phyloP scores from a whole-genome alignment of 1,140 invertebrate species.

The Stenopsyche tienmushanensis region DNA sequence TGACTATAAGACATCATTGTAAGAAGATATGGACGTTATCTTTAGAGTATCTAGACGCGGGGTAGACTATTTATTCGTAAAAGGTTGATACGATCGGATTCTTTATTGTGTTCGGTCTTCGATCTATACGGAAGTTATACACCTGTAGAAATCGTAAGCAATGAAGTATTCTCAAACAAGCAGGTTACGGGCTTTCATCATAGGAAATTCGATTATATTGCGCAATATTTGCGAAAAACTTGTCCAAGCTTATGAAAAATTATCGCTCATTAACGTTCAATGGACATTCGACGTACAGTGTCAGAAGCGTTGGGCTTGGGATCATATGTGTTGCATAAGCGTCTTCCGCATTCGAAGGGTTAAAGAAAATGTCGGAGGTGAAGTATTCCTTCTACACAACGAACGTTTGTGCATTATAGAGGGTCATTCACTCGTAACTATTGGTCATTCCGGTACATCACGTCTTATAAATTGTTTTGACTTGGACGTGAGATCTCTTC shows the following conservation, averaged over 20 bases:
- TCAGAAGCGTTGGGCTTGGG: not conserved
- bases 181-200: not conserved
- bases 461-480: conserved; percentile 14
- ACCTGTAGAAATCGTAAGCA: too few species aligned
- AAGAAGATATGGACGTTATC: not conserved
- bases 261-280: not conserved
- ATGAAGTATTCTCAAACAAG: not conserved
- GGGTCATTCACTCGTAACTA: not conserved
- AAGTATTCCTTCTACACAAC: too few species aligned
- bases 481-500: not conserved
- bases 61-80: not conserved
- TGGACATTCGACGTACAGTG: not conserved
- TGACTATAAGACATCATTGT: conserved; percentile 23
- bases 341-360: too few species aligned
- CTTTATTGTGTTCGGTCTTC: too few species aligned
- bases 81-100: not conserved
- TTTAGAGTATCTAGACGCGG: not conserved
- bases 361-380: too few species aligned
- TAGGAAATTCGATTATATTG: not conserved
- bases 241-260: too few species aligned
- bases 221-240: not conserved
- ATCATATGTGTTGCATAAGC: not conserved
- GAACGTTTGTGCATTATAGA: too few species aligned
- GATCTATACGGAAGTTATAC: too few species aligned
- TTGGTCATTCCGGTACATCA: conserved; percentile 12